Evolutionary conservation across 2,113 vertebrate genomes (phyloP).

Genomic region (Corvus hawaiiensis): DNA sequence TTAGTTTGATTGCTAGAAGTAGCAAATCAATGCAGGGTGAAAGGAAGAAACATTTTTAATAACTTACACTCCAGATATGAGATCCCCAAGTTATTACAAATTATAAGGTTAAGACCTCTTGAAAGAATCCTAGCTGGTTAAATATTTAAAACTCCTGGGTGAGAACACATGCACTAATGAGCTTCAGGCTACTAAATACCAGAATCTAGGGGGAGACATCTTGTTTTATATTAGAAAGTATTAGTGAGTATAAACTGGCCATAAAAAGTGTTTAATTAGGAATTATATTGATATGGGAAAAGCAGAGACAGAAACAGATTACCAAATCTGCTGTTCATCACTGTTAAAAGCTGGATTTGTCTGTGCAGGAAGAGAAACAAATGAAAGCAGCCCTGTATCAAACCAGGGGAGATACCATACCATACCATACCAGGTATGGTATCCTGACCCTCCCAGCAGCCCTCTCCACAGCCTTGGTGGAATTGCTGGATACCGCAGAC

Average conservation of each 20-base stretch:
- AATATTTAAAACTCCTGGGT: slow-evolving; percentile 79
- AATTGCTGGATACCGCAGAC: not conserved
- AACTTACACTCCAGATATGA: slow-evolving; percentile 56
- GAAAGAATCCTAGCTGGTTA: slow-evolving; percentile 73
- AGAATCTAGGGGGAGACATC: slow-evolving; percentile 47
- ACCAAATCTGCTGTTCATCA: not conserved
- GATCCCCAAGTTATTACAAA: slow-evolving; percentile 74
- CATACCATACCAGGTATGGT: not conserved
- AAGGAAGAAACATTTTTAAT: slow-evolving; percentile 61
- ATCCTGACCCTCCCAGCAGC: not conserved
- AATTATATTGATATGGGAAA: not conserved
- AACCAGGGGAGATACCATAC: rapidly evolving
- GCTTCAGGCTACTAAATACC: slow-evolving; percentile 67
- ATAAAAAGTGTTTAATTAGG: slow-evolving; percentile 40
- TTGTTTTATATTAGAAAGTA: slow-evolving; percentile 46
- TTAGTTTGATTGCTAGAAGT: slow-evolving; percentile 50
- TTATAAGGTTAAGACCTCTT: slow-evolving; percentile 77
- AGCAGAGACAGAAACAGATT: not conserved
- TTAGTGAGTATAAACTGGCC: slow-evolving; percentile 27
- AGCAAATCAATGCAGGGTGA: slow-evolving; percentile 63
- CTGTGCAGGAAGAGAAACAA: not conserved
- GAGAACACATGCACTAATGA: slow-evolving; percentile 67
- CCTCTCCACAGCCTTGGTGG: not conserved
- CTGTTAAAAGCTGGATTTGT: not conserved
- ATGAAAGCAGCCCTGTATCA: not conserved